phyloP scores from a whole-genome alignment of 2,888 invertebrate genomes.

The Hypercompe scribonia region DNA sequence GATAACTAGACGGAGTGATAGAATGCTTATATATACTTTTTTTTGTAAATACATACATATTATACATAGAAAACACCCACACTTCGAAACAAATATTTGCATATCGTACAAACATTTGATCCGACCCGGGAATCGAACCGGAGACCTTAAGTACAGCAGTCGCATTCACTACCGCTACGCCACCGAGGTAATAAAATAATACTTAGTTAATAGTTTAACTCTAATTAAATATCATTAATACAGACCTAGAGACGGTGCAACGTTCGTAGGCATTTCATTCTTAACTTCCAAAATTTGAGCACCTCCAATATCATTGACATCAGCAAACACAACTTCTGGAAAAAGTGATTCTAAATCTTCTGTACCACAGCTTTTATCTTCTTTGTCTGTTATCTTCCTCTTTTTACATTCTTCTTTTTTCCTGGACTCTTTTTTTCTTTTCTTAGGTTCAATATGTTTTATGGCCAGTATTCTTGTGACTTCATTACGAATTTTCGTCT shows the following conservation, averaged over 20 bases:
- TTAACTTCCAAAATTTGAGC: constrained; percentile 60
- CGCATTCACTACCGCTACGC: no score
- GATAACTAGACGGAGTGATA: no score
- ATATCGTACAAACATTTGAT: no score
- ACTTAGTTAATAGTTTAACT: no score
- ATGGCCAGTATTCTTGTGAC: constrained; percentile 60
- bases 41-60: no score
- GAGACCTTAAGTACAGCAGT: no score
- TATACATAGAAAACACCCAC: no score
- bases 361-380: constrained; percentile 15
- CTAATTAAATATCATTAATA: constrained; percentile 6
- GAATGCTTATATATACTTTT: no score
- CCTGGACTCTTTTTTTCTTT: constrained; percentile 29
- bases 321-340: constrained; percentile 72
- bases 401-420: constrained; percentile 33
- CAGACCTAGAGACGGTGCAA: constrained; percentile 42
- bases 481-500: constrained; percentile 66
- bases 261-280: constrained; percentile 44
- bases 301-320: constrained; percentile 66
- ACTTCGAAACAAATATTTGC: no score
- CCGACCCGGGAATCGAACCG: no score
- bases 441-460: constrained; percentile 35
- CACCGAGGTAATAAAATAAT: no score
- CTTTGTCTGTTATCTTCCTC: constrained; percentile 35
- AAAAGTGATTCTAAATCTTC: constrained; percentile 19